Evolutionary conservation across 2,113 vertebrate species (phyloP).

Genomic region (Azemiops feae): DNA sequence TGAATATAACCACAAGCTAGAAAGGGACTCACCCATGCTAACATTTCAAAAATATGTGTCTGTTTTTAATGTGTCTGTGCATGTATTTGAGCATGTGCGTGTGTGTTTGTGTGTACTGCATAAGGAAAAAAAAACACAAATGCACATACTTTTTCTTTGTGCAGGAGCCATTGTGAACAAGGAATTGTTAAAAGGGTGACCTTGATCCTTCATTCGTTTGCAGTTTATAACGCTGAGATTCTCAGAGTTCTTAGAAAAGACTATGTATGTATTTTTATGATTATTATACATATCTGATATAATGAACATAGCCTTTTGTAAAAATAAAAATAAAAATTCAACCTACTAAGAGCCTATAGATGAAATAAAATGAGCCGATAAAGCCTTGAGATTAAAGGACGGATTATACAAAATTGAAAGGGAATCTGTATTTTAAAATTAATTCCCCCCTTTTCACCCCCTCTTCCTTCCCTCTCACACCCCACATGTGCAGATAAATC

Average conservation of each 20-base stretch:
- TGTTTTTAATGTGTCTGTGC: background rate
- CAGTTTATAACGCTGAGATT: background rate
- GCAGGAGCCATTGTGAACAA: background rate
- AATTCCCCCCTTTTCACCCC: background rate
- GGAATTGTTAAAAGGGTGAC: background rate
- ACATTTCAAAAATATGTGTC: background rate
- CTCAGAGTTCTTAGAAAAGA: background rate
- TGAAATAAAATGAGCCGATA: background rate
- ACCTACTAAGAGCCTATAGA: background rate
- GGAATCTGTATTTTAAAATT: background rate
- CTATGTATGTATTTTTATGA: background rate
- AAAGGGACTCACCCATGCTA: background rate
- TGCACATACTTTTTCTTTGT: background rate
- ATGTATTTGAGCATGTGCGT: background rate
- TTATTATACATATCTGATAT: background rate
- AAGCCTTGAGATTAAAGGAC: background rate
- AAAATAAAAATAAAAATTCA: background rate
- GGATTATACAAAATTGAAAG: background rate
- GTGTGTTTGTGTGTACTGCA: background rate
- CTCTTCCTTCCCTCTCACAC: too few relatives aligned
- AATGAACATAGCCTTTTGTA: too few relatives aligned
- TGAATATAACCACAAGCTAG: background rate
- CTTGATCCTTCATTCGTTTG: background rate
- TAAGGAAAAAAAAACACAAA: background rate
- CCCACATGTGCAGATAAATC: background rate